phyloP scores from a whole-genome alignment of 2,888 invertebrate genomes.

The Chrysolina oricalcia region DNA sequence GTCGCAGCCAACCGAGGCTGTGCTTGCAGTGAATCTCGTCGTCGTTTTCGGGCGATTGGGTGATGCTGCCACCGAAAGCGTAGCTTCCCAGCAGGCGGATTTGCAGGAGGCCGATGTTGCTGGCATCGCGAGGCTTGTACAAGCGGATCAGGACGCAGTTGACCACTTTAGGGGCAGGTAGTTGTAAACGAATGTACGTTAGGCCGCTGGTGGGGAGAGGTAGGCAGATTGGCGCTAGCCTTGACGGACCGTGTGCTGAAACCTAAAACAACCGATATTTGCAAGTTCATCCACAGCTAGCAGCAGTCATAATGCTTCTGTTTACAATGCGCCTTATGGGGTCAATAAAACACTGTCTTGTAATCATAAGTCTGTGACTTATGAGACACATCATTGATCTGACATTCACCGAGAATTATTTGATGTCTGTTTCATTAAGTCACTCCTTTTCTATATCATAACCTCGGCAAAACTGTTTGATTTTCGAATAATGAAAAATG shows the following conservation, averaged over 20 bases:
- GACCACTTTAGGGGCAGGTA: conserved; percentile 89
- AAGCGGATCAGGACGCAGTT: conserved; percentile 83
- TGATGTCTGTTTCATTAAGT: too few species aligned
- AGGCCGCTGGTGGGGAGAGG: conserved; percentile 91
- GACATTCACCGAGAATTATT: too few species aligned
- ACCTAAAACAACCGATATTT: conserved; percentile 55
- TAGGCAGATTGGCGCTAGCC: conserved; percentile 87
- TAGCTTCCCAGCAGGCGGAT: conserved; percentile 89
- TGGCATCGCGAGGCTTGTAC: conserved; percentile 91
- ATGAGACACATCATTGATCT: too few species aligned
- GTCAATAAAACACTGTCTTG: too few species aligned
- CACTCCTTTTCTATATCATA: too few species aligned
- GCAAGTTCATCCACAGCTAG: background rate
- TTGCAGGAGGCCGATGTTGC: conserved; percentile 91
- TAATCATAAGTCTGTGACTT: too few species aligned
- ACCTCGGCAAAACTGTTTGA: too few species aligned
- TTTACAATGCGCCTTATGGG: too few species aligned
- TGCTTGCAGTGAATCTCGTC: conserved; percentile 74
- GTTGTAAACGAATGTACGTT: conserved; percentile 88
- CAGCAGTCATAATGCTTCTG: too few species aligned
- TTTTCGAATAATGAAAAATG: too few species aligned
- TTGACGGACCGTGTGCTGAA: conserved; percentile 85
- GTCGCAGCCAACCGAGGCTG: conserved; percentile 82
- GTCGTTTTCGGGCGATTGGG: conserved; percentile 70
- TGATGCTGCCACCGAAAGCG: conserved; percentile 80